phyloP scores from a whole-genome alignment of 2,888 invertebrate species.

The Calephelis perditalis region DNA sequence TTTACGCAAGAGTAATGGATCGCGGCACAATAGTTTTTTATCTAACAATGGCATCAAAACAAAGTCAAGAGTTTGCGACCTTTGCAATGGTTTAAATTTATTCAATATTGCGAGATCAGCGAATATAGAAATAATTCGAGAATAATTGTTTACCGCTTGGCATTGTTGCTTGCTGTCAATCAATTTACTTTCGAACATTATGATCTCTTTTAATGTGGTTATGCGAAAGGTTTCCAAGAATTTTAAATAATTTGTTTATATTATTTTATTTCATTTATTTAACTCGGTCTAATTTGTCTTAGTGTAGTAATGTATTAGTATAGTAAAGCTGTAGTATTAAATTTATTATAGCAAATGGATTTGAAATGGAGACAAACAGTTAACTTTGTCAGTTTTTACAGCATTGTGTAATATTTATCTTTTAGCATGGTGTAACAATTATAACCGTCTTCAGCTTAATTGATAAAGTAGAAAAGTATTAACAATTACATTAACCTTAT shows the following conservation, averaged over 20 bases:
- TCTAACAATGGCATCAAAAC: slow-evolving; percentile 68
- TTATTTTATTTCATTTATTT: not conserved
- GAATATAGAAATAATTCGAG: slow-evolving; percentile 60
- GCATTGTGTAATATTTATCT: too few species aligned
- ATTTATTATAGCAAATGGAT: too few species aligned
- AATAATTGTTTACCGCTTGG: slow-evolving; percentile 65
- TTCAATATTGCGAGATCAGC: slow-evolving; percentile 50
- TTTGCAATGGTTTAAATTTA: slow-evolving; percentile 60
- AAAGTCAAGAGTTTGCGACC: slow-evolving; percentile 67
- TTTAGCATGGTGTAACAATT: too few species aligned
- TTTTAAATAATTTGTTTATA: not conserved
- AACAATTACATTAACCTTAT: too few species aligned
- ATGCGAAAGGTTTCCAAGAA: slow-evolving; percentile 38
- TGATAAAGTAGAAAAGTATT: too few species aligned
- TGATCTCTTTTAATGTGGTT: slow-evolving; percentile 52
- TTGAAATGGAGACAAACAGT: too few species aligned
- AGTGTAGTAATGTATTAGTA: too few species aligned
- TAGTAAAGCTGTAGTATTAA: too few species aligned
- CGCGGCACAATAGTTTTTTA: slow-evolving; percentile 45
- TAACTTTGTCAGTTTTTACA: too few species aligned
- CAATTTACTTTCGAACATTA: slow-evolving; percentile 61
- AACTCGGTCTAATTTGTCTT: not conserved
- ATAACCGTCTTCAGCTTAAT: too few species aligned
- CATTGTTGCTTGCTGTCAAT: slow-evolving; percentile 65
- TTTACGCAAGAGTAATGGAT: slow-evolving; percentile 45